A percentile compares a stretch with the other conserved stretches of the same genome.
Conservation (phyloP, 2,888 invertebrate species). For the Scotopteryx bipunctaria region DNA sequence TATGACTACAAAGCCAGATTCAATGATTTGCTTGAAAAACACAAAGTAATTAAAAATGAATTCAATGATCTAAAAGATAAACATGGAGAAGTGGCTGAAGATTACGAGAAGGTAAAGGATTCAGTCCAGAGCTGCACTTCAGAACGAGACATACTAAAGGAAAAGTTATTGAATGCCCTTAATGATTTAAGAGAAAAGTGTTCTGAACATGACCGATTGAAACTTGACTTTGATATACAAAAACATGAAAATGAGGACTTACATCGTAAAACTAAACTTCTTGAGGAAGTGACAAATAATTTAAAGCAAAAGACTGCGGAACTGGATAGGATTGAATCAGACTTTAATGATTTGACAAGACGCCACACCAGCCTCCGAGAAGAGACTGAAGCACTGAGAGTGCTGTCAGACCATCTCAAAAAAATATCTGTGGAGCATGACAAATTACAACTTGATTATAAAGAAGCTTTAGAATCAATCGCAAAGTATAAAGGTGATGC, state of each 20-base stretch:
- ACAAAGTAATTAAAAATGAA: slow-evolving; percentile 80
- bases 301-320: slow-evolving; percentile 69
- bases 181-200: slow-evolving; percentile 65
- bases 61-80: slow-evolving; percentile 77
- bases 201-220: slow-evolving; percentile 62
- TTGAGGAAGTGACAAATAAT: slow-evolving; percentile 69
- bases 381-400: slow-evolving; percentile 71
- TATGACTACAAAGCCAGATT: slow-evolving; percentile 87
- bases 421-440: slow-evolving; percentile 72
- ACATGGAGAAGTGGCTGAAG: slow-evolving; percentile 76
- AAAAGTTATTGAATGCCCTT: slow-evolving; percentile 61
- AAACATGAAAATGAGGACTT: slow-evolving; percentile 73
- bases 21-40: slow-evolving; percentile 83
- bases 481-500: slow-evolving; percentile 64
- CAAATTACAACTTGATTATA: slow-evolving; percentile 67
- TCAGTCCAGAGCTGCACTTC: slow-evolving; percentile 55
- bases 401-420: slow-evolving; percentile 68
- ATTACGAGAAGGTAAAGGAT: slow-evolving; percentile 78
- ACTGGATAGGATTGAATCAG: slow-evolving; percentile 62
- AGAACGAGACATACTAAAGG: slow-evolving; percentile 67
- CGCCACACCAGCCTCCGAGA: slow-evolving; percentile 69
- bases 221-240: slow-evolving; percentile 70
- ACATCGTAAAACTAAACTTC: slow-evolving; percentile 63
- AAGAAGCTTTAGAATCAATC: slow-evolving; percentile 61
- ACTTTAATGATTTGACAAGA: slow-evolving; percentile 63